Evolutionary conservation across 2,888 invertebrate species (phyloP).

Genomic region (Dynastes hyllus): DNA sequence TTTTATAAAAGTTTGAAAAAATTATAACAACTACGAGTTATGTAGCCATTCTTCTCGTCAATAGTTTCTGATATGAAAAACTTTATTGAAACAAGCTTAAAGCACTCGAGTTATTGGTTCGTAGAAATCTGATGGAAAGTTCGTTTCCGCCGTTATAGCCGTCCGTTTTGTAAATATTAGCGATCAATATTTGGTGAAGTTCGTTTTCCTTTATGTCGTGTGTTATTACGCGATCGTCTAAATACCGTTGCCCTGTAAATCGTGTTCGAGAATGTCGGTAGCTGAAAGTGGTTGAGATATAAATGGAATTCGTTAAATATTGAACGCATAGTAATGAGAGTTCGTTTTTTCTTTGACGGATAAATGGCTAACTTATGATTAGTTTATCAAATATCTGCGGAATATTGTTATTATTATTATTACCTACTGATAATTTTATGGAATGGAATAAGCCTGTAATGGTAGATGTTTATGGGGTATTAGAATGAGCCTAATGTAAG

Average conservation of each 20-base stretch:
- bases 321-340: not conserved
- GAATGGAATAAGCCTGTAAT: too few species aligned
- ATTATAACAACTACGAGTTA: too few species aligned
- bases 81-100: slow-evolving; percentile 26
- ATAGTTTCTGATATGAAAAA: slow-evolving; percentile 29
- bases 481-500: too few species aligned
- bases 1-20: too few species aligned
- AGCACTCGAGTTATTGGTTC: slow-evolving; percentile 30
- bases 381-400: too few species aligned
- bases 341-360: too few species aligned
- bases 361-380: too few species aligned
- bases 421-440: too few species aligned
- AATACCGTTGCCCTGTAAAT: not conserved
- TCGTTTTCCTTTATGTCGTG: not conserved
- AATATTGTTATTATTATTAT: too few species aligned
- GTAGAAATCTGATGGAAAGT: not conserved
- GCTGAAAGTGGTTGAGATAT: not conserved
- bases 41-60: slow-evolving; percentile 1
- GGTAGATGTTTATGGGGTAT: too few species aligned
- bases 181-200: slow-evolving; percentile 18
- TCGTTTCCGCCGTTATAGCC: not conserved
- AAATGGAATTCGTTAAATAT: slow-evolving; percentile 13
- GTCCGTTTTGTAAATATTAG: slow-evolving; percentile 6
- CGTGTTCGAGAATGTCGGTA: not conserved
- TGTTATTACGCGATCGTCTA: not conserved